Evolutionary conservation across 1,140 invertebrate genomes (phyloP).

Genomic region (Hormaphis cornu): DNA sequence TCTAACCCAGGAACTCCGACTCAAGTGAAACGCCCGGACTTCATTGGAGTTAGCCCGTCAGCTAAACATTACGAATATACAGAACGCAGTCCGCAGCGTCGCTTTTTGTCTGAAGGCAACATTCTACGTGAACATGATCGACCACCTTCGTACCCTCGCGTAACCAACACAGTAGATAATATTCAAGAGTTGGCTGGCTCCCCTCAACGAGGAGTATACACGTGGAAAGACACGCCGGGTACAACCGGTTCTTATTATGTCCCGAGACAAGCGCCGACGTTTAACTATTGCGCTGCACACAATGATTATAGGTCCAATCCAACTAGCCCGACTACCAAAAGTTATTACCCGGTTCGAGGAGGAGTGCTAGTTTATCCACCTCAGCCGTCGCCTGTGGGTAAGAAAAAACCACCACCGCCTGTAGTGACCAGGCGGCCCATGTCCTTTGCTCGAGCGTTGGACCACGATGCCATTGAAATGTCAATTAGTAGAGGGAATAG

Average conservation of each 20-base stretch:
- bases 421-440: constrained; percentile 59
- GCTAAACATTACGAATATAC: constrained; percentile 47
- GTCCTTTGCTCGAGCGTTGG: constrained; percentile 82
- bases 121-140: constrained; percentile 57
- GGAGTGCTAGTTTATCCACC: constrained; percentile 60
- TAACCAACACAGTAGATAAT: constrained; percentile 50
- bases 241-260: constrained; percentile 45
- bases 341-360: constrained; percentile 46
- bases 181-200: constrained; percentile 71
- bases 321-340: constrained; percentile 62
- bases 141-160: constrained; percentile 43
- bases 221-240: constrained; percentile 64
- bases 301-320: constrained; percentile 62
- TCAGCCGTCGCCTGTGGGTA: constrained; percentile 48
- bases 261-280: constrained; percentile 39
- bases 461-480: constrained; percentile 74
- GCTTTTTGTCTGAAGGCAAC: constrained; percentile 77
- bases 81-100: constrained; percentile 61
- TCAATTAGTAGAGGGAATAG: constrained; percentile 41
- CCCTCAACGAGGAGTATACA: constrained; percentile 70
- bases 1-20: constrained; percentile 82
- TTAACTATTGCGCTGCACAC: constrained; percentile 37
- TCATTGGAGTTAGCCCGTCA: constrained; percentile 58
- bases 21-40: constrained; percentile 71
- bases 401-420: constrained; percentile 46